A percentile compares a stretch with the other conserved stretches of the same genome.
Conservation (phyloP, 2,113 vertebrate genomes). For the Myrmecobius fasciatus region DNA sequence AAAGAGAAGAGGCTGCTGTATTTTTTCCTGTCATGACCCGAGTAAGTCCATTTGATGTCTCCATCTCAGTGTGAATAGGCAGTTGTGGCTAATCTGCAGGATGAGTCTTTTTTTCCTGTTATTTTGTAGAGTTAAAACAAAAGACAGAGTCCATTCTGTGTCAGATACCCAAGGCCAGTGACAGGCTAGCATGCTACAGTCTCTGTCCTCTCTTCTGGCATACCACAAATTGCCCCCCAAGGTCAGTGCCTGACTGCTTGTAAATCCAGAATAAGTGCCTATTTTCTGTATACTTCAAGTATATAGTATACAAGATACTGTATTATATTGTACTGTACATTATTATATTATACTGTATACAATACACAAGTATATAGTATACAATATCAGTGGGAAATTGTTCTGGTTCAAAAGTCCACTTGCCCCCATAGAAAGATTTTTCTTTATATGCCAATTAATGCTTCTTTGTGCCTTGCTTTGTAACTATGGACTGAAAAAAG, state of each 20-base stretch:
- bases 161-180: background rate
- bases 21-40: background rate
- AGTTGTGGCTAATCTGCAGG: background rate
- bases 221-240: background rate
- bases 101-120: background rate
- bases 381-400: background rate
- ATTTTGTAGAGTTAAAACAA: background rate
- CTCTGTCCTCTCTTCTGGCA: background rate
- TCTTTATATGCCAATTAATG: background rate
- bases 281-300: background rate
- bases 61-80: background rate
- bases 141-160: background rate
- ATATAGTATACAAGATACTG: no score
- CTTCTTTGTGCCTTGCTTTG: background rate
- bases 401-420: background rate
- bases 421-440: background rate
- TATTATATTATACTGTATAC: no score
- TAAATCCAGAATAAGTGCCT: background rate
- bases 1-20: background rate
- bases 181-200: background rate
- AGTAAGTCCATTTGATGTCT: background rate
- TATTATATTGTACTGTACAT: no score
- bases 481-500: background rate
- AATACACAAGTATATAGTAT: no score
- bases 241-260: background rate